Conservation (phyloP, 2,113 vertebrate genomes). For the Bufo gargarizans region DNA sequence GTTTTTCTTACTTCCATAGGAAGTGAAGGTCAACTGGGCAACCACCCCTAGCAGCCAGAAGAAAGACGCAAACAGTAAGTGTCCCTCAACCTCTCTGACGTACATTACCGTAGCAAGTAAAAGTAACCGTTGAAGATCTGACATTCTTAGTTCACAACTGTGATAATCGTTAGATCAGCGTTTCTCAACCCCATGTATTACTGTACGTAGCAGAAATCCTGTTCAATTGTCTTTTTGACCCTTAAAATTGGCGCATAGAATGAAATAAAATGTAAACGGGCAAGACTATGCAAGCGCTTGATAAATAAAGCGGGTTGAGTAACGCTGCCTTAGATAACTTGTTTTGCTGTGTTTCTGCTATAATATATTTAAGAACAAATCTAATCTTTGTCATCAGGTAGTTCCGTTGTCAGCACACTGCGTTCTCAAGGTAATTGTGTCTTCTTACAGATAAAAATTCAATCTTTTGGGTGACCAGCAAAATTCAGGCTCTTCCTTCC, state of each 20-base stretch:
- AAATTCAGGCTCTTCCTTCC: conserved; percentile 46
- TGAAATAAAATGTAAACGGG: not conserved
- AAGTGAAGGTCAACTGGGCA: conserved; percentile 99
- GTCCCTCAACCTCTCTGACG: conserved; percentile 46
- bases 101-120: conserved; percentile 57
- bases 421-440: conserved; percentile 73
- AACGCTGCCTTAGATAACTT: conserved; percentile 65
- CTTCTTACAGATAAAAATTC: conserved; percentile 71
- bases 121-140: conserved; percentile 52
- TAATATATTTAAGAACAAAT: conserved; percentile 74
- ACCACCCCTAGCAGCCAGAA: conserved; percentile 99
- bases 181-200: conserved; percentile 33
- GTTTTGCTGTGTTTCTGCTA: conserved; percentile 67
- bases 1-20: conserved; percentile 70
- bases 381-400: conserved; percentile 78
- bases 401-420: conserved; percentile 75
- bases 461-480: conserved; percentile 66
- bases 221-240: not conserved
- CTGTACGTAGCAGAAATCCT: not conserved
- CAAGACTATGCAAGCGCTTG: no score
- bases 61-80: conserved; percentile 99
- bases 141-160: not conserved
- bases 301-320: conserved; percentile 10
- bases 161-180: conserved; percentile 9
- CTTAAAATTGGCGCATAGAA: not conserved